Conservation (phyloP, 92 coral and sea anemone genomes). For the Hydrozoanthus gracilis region DNA sequence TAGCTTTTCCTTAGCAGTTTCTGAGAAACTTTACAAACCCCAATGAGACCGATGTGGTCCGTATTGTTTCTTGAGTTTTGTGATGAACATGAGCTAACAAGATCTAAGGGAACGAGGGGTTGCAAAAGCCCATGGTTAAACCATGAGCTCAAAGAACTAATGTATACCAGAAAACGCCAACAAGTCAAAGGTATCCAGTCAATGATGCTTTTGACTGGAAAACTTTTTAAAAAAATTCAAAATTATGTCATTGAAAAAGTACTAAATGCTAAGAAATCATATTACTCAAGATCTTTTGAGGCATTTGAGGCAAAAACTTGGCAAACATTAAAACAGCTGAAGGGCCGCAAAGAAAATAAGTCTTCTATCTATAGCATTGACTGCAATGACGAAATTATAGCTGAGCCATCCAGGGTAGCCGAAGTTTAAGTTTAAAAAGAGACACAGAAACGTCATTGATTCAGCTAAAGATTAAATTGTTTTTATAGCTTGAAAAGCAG, state of each 20-base stretch:
- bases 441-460: too few relatives aligned
- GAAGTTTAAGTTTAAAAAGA: too few relatives aligned
- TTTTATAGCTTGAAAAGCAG: too few relatives aligned
- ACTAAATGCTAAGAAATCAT: neutral
- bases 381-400: neutral
- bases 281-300: neutral
- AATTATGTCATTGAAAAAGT: neutral
- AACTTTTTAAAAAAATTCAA: neutral
- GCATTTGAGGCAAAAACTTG: neutral
- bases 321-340: neutral
- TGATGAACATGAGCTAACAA: neutral
- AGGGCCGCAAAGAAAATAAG: slow-evolving; percentile 24
- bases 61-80: neutral
- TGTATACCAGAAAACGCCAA: neutral
- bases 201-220: neutral
- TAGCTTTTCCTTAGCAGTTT: slow-evolving; percentile 28
- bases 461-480: too few relatives aligned
- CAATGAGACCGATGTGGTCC: slow-evolving; percentile 7
- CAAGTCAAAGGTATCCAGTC: neutral
- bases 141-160: neutral
- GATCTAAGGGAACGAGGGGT: neutral
- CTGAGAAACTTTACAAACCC: neutral
- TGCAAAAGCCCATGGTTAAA: neutral
- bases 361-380: slow-evolving; percentile 10
- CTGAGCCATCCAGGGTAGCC: too few relatives aligned